Conservation (phyloP, 2,888 invertebrate genomes). For the Pammene fasciana region DNA sequence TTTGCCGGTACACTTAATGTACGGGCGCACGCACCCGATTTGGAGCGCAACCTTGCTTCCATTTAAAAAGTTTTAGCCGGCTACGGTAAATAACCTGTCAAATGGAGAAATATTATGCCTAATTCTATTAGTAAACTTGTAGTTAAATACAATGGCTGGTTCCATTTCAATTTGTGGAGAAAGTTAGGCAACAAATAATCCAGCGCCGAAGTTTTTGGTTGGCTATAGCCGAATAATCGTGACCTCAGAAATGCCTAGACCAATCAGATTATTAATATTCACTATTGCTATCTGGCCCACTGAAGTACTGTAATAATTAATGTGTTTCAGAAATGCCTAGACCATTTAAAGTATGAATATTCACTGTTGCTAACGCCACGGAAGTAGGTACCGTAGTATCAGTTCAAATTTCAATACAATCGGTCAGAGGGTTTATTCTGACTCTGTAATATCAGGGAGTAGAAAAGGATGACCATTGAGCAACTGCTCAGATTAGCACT, state of each 20-base stretch:
- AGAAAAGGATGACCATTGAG: no score
- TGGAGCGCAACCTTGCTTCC: constrained; percentile 48
- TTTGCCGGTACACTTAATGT: constrained; percentile 21
- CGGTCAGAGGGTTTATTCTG: no score
- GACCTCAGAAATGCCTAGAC: neutral
- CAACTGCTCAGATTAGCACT: no score
- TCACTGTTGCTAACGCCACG: no score
- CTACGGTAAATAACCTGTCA: constrained; percentile 24
- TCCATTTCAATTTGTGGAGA: neutral
- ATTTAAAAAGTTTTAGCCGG: constrained; percentile 46
- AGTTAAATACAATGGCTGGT: constrained; percentile 5
- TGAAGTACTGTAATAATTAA: no score
- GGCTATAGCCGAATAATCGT: neutral
- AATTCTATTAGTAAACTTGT: constrained; percentile 17
- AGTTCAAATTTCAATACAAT: no score
- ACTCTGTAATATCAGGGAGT: no score
- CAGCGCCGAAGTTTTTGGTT: neutral
- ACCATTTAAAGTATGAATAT: no score
- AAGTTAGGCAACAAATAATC: constrained; percentile 16
- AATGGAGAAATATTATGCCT: constrained; percentile 21
- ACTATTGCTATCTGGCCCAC: no score
- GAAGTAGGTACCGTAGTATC: no score
- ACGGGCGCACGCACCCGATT: constrained; percentile 46
- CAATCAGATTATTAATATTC: neutral
- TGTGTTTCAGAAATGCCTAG: no score